Evolutionary conservation across 2,113 vertebrate genomes (phyloP), one percentile per base, ranked within the genome.

Genomic region (Chlorodrepanis virens): DNA sequence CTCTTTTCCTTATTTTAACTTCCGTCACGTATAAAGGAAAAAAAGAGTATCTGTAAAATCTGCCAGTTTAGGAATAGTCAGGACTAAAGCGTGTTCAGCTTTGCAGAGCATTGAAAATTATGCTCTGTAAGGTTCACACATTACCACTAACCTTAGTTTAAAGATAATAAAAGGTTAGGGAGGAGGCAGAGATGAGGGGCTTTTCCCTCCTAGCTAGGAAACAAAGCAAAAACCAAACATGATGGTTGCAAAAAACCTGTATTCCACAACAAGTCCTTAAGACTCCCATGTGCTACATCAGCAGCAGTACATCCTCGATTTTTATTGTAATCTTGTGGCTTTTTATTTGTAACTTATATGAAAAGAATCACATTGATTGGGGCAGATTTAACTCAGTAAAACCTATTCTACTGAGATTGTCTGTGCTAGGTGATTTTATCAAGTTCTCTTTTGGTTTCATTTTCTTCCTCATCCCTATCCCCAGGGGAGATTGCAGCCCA

Each of bases 341-440:
- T 99, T 99, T 99, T 98, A 99, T 99, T 99, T 99, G 98, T 98
- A 99, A 99, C 98, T 99, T 98, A 99, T 99, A 99, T 98, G 99
- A 98, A 99, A 98, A 99, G 98, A 99, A 99, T 99, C 98, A 98
- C 98, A 99, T 99, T 99, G 99, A 99, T 99, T 99, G 98, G 98
- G 98, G 98, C 98, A 99, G 98, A 99, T 99, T 99, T 99, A 99
- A 99, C 98, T 99, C 99, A 98, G 98, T 99, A 98, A 99, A 99
- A 99, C 98, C 98, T 99, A 99, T 99, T 99, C 98, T 98, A 97
- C 97, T 96, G 98, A 98, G 98, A 99, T 99, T 98, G 97, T 98
- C 97, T 98, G 97, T 98, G 98, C 98, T 98, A 97, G 98, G 98
- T 99, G 98, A 99, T 99, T 99, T 98, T 99, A 99, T 99, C 99